Conservation (phyloP, 2,888 invertebrate species). For the Chouioia cunea region DNA sequence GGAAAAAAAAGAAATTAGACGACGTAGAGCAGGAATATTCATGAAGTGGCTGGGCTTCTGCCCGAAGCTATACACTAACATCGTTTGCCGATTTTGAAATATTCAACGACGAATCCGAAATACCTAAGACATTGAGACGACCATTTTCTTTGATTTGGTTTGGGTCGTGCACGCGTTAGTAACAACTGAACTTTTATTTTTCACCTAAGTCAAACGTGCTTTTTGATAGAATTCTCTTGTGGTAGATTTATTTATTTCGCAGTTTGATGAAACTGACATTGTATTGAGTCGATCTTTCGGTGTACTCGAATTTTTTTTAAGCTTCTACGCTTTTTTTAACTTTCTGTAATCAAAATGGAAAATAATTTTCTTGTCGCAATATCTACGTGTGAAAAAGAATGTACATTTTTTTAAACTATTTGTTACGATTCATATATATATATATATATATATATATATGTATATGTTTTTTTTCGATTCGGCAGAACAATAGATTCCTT, state of each 20-base stretch:
- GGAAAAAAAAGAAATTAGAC: constrained; percentile 32
- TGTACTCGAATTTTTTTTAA: constrained; percentile 19
- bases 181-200: background rate
- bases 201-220: constrained; percentile 7
- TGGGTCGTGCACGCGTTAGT: background rate
- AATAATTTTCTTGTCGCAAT: constrained; percentile 16
- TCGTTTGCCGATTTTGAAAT: constrained; percentile 42
- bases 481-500: too few relatives aligned
- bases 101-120: constrained; percentile 35
- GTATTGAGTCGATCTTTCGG: too few relatives aligned
- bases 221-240: constrained; percentile 36
- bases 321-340: background rate
- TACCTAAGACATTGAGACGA: constrained; percentile 25
- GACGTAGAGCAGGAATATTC: constrained; percentile 37
- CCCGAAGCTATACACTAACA: constrained; percentile 24
- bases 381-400: background rate
- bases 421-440: background rate
- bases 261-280: too few relatives aligned
- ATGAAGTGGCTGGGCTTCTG: constrained; percentile 10
- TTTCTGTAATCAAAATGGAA: background rate
- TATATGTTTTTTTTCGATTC: background rate
- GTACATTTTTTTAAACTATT: constrained; percentile 6
- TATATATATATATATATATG: background rate
- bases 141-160: constrained; percentile 33
- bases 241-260: background rate